These are phyloP conservation scores for Amphimedon queenslandica DNA, from an alignment of 37 sponge, comb jelly and placozoan genomes.

Conservation along the genomic window DNA sequence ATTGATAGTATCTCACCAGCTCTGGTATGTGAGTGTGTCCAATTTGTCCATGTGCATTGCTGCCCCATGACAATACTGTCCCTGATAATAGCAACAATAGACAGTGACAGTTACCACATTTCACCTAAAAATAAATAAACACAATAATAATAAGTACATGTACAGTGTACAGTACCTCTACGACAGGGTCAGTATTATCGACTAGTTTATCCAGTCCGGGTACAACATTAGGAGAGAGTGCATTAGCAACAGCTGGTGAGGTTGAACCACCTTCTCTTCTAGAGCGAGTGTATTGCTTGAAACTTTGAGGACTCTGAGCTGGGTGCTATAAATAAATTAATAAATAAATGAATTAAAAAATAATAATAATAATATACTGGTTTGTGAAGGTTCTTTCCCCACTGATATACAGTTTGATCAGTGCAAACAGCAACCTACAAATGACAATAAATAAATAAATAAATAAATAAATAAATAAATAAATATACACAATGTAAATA, in stretches of 20 bases:
- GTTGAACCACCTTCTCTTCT: conserved; percentile 2
- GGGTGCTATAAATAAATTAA: neutral
- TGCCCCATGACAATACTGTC: conserved; percentile 69
- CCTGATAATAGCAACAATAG: conserved; percentile 61
- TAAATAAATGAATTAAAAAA: neutral
- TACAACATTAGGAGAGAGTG: conserved; percentile 13
- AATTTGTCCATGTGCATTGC: conserved; percentile 64
- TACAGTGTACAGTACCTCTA: too few relatives aligned
- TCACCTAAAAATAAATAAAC: conserved; percentile 27
- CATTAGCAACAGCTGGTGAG: conserved; percentile 5
- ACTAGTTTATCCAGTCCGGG: conserved; percentile 9
- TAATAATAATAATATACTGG: conserved; percentile 22
- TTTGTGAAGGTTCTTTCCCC: conserved; percentile 56
- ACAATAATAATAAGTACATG: neutral
- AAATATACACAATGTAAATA: too few relatives aligned
- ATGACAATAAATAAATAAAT: neutral
- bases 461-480: neutral
- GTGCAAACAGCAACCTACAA: conserved; percentile 47
- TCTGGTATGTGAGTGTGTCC: conserved; percentile 32
- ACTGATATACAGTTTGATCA: conserved; percentile 42
- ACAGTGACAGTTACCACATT: conserved; percentile 74
- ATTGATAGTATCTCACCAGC: conserved; percentile 21
- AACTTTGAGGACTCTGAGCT: neutral
- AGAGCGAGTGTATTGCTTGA: conserved; percentile 33
- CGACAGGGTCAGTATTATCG: conserved; percentile 27